These are phyloP conservation scores for Pituophis catenifer DNA, from an alignment of 2,113 vertebrate species.

Conservation along the genomic window DNA sequence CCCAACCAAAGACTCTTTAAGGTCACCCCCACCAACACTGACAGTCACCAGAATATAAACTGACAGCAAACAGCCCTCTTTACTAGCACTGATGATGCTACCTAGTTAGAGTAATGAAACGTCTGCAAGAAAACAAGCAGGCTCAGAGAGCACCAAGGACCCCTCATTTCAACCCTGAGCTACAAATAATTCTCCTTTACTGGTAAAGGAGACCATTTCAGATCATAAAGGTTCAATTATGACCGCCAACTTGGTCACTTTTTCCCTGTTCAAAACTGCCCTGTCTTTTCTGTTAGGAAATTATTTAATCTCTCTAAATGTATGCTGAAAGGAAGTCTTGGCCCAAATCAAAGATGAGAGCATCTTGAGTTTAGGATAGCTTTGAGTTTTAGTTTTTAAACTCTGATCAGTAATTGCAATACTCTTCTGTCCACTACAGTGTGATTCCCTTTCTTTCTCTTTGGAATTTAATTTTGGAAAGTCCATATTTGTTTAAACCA, in stretches of 20 bases:
- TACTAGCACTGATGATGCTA: too few relatives aligned
- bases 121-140: too few relatives aligned
- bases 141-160: too few relatives aligned
- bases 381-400: background rate
- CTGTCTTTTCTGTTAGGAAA: background rate
- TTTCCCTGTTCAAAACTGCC: background rate
- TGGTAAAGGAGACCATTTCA: background rate
- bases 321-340: background rate
- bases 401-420: background rate
- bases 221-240: background rate
- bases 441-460: background rate
- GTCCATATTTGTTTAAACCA: background rate
- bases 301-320: background rate
- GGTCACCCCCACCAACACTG: too few relatives aligned
- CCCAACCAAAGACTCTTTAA: too few relatives aligned
- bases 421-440: background rate
- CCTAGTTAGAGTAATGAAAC: too few relatives aligned
- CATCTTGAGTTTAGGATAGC: background rate
- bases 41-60: too few relatives aligned
- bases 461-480: background rate
- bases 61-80: too few relatives aligned
- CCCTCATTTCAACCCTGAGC: too few relatives aligned
- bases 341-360: background rate
- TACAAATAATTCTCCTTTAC: too few relatives aligned
- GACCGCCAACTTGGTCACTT: background rate